Evolutionary conservation across 2,113 vertebrate species (phyloP).

Genomic region (Lutjanus erythropterus): DNA sequence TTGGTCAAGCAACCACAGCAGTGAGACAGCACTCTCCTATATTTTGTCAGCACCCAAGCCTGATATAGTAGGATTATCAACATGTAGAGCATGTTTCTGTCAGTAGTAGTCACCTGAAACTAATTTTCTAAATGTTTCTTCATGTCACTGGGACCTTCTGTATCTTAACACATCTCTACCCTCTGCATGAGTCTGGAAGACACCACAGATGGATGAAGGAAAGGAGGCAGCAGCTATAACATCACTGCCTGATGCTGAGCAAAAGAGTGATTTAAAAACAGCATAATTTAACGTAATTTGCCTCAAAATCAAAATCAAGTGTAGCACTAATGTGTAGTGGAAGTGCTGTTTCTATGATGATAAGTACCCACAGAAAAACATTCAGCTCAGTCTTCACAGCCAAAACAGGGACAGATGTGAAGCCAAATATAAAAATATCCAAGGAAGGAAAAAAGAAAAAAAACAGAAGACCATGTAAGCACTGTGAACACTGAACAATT

Average conservation of each 20-base stretch:
- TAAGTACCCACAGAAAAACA: constrained; percentile 15
- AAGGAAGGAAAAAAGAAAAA: neutral
- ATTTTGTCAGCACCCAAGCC: too few relatives aligned
- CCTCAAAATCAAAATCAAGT: constrained; percentile 10
- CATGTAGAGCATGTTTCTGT: too few relatives aligned
- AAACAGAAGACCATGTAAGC: neutral
- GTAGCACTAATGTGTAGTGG: neutral
- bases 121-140: too few relatives aligned
- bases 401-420: constrained; percentile 12
- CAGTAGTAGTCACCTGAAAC: too few relatives aligned
- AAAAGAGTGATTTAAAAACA: constrained; percentile 6
- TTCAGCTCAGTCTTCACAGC: neutral
- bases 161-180: neutral
- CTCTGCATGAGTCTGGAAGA: neutral
- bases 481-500: neutral
- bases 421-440: constrained; percentile 32
- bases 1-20: too few relatives aligned
- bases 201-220: neutral
- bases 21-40: too few relatives aligned
- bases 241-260: neutral
- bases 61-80: too few relatives aligned
- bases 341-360: constrained; percentile 18
- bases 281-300: constrained; percentile 5
- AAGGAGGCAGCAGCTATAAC: neutral
- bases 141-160: neutral